Percentiles rank a stretch among this genome's conserved stretches.
Conservation (phyloP, 2,797 vertebrate genomes). For the Sarcoramphus papa region DNA sequence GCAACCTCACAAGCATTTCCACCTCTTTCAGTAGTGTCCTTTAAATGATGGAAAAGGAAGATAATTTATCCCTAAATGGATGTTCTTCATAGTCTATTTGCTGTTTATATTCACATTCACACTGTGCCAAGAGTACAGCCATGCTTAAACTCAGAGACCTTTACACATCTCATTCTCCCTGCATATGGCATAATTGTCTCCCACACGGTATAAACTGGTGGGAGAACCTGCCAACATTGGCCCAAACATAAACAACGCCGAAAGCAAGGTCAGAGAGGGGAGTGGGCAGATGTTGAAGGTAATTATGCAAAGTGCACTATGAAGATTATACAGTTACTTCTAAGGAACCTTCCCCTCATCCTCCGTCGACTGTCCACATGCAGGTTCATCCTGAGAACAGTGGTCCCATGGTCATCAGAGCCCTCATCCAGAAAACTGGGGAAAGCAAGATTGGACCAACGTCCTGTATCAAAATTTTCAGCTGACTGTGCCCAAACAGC, state of each 20-base stretch:
- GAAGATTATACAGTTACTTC: not conserved
- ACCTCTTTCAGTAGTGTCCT: not conserved
- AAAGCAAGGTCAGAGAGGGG: not conserved
- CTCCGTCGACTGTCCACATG: not conserved
- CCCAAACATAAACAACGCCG: not conserved
- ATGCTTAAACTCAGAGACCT: not conserved
- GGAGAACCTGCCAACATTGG: not conserved
- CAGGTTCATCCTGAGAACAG: not conserved
- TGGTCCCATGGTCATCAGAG: not conserved
- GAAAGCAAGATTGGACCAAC: not conserved
- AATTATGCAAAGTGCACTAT: not conserved
- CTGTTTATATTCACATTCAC: not conserved
- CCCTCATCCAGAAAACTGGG: not conserved
- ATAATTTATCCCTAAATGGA: not conserved
- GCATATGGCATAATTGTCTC: not conserved
- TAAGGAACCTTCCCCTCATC: not conserved
- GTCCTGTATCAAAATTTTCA: not conserved
- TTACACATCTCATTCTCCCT: not conserved
- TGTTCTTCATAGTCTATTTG: not conserved
- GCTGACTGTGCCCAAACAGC: not conserved
- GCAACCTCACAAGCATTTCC: not conserved
- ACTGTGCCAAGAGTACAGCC: not conserved
- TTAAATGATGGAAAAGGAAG: not conserved
- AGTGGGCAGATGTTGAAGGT: not conserved
- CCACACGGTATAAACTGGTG: not conserved